Percentiles rank a stretch among this genome's conserved stretches.
These are phyloP conservation scores for Eupithecia subumbrata DNA, from an alignment of 2,888 invertebrate species.

Conservation along the genomic window DNA sequence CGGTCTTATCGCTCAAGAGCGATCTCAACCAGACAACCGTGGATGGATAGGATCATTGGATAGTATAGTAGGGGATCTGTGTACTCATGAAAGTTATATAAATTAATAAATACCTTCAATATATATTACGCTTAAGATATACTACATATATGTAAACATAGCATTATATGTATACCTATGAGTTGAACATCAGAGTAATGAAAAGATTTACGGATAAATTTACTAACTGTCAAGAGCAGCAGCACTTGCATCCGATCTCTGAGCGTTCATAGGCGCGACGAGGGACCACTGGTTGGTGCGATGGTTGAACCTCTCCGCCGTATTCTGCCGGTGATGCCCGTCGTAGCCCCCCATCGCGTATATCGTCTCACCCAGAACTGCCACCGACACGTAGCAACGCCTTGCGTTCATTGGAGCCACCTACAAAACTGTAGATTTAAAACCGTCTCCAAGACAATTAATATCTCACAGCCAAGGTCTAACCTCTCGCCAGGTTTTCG, in stretches of 20 bases:
- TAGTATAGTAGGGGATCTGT: no score
- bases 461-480: conserved; percentile 15
- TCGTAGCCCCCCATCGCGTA: conserved; percentile 96
- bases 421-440: conserved; percentile 51
- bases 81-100: no score
- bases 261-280: conserved; percentile 94
- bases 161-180: no score
- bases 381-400: conserved; percentile 94
- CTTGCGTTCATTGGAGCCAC: conserved; percentile 95
- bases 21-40: no score
- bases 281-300: conserved; percentile 94
- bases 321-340: conserved; percentile 93
- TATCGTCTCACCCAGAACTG: conserved; percentile 89
- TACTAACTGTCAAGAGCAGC: conserved; percentile 90
- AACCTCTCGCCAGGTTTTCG: conserved; percentile 92
- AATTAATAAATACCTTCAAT: no score
- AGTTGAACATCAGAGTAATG: no score
- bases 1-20: no score
- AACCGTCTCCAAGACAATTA: background rate
- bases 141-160: no score
- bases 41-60: no score
- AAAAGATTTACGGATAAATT: background rate
- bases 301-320: conserved; percentile 93
- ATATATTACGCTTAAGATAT: no score
- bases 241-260: conserved; percentile 95